Evolutionary conservation across 2,113 vertebrate species (phyloP).

Genomic region (Myodes glareolus): DNA sequence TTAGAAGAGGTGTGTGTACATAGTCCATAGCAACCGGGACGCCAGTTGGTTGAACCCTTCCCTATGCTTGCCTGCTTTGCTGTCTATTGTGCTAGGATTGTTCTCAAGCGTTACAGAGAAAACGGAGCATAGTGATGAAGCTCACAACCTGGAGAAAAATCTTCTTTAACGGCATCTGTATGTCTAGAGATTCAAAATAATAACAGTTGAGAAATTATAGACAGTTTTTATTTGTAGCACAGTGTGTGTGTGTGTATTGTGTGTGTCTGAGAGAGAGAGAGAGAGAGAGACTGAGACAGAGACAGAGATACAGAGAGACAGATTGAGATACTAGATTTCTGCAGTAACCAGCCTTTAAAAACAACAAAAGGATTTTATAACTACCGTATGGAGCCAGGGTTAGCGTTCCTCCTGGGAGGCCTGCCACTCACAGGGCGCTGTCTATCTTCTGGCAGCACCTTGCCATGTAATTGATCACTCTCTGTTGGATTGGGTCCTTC

Average conservation of each 20-base stretch:
- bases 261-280: not conserved
- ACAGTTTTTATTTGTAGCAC: not conserved
- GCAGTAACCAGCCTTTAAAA: not conserved
- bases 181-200: not conserved
- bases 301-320: not conserved
- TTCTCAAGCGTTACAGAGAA: not conserved
- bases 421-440: constrained; percentile 63
- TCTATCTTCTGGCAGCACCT: constrained; percentile 62
- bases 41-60: not conserved
- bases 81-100: not conserved
- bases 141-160: not conserved
- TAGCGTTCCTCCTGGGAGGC: constrained; percentile 68
- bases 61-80: not conserved
- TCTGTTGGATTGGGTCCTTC: constrained; percentile 68
- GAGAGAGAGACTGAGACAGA: not conserved
- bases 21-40: not conserved
- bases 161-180: not conserved
- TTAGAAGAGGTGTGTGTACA: not conserved
- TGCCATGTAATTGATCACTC: constrained; percentile 62
- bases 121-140: not conserved
- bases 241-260: not conserved
- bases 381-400: constrained; percentile 41
- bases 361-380: not conserved
- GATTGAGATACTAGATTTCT: constrained; percentile 32
- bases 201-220: not conserved